Evolutionary conservation across 1,140 invertebrate species (phyloP), one percentile per base, ranked within the genome.

Genomic region (Diprion similis): DNA sequence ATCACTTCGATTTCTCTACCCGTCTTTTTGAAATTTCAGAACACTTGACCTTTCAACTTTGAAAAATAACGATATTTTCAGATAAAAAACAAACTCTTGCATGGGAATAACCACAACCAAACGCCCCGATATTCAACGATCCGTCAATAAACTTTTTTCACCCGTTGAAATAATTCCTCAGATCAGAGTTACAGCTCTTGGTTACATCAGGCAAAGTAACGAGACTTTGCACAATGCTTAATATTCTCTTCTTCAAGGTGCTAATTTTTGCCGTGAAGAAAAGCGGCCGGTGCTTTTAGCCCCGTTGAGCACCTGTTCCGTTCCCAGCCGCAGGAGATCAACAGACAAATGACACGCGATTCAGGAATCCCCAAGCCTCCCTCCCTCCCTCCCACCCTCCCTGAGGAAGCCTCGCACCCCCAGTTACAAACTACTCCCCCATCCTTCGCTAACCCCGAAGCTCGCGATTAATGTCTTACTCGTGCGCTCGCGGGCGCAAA

Each of bases 341-440:
- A 87, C 86, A 81, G 84, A 87, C 86, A 87, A 87, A 87, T 87
- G 86, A 86, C 86, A 87, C 86, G 86, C 86, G 85, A 87, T 87
- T 86, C 81, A 74, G 81, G 68, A 74, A 72, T 77, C 79, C 75
- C 73, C 78, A 73, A 70, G 45, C 66, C 71, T 75, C 73, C 75
- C 75, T 66, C 72, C 72, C 47, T 69, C 71, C 15, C 47, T 6
- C 11, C 13, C 10, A 51, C 10, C 18, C 68, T 48, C 71, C 65
- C 68, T 75, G 65, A 45, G 66, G 24, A 71, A 51, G 51, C 68
- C 74, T 72, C 66, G 72, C 46, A 75, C 77, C 72, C 75, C 73
- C 74, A 78, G 83, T 85, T 85, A 84, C 84, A 82, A 85, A 85
- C 83, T 85, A 79, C 83, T 78, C 68, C 75, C 72, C 47, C 80